phyloP scores from a whole-genome alignment of 2,797 vertebrate species.

The Halcyon chelicuti region DNA sequence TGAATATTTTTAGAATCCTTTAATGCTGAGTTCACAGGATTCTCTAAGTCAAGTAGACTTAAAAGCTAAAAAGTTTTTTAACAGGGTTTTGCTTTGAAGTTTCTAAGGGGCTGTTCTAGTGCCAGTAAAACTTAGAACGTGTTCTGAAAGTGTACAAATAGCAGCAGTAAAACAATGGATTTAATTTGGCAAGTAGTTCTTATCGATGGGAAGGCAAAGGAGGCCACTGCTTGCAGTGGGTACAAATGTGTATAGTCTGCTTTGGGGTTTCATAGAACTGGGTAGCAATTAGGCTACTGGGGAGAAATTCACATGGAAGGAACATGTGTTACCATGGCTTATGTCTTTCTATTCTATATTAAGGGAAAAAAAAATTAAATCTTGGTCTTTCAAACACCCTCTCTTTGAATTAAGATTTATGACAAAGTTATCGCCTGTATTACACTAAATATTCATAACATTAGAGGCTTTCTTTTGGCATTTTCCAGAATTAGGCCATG shows the following conservation, averaged over 20 bases:
- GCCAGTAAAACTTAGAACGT: neutral
- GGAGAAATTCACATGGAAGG: neutral
- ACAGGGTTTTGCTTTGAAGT: conserved; percentile 44
- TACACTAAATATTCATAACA: neutral
- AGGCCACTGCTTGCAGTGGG: neutral
- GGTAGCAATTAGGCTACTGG: neutral
- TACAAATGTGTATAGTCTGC: neutral
- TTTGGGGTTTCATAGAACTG: neutral
- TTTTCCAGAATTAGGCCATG: neutral
- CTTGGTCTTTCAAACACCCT: neutral
- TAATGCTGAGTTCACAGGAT: conserved; percentile 66
- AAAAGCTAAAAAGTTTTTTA: conserved; percentile 45
- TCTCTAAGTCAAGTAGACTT: conserved; percentile 22
- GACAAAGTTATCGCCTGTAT: neutral
- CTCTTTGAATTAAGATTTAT: neutral
- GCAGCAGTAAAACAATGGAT: neutral
- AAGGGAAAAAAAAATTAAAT: neutral
- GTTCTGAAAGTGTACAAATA: conserved; percentile 29
- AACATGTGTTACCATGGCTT: neutral
- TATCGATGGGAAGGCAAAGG: neutral
- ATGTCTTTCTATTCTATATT: accelerated
- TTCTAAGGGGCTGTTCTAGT: neutral
- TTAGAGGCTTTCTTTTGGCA: neutral
- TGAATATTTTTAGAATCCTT: conserved; percentile 65
- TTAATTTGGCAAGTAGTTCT: neutral